phyloP scores from a whole-genome alignment of 2,888 invertebrate species.

The Amaurobius ferox region DNA sequence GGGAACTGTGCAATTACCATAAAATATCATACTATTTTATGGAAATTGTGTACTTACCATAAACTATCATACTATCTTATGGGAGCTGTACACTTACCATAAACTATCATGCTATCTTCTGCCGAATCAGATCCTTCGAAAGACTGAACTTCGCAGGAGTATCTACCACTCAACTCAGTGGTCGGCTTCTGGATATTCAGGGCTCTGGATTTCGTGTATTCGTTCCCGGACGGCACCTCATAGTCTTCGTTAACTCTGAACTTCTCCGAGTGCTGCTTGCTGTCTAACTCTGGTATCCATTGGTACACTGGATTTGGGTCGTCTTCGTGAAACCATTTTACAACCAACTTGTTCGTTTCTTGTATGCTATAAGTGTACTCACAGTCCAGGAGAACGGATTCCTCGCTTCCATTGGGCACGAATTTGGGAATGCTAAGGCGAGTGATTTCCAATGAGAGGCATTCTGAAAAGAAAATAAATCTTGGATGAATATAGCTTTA shows the following conservation, averaged over 20 bases:
- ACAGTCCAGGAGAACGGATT: conserved; percentile 74
- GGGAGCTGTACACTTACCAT: conserved; percentile 73
- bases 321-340: conserved; percentile 74
- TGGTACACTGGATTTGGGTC: conserved; percentile 75
- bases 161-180: conserved; percentile 73
- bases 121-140: conserved; percentile 69
- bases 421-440: conserved; percentile 72
- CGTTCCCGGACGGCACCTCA: conserved; percentile 39
- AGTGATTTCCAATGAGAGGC: conserved; percentile 54
- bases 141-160: conserved; percentile 74
- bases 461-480: conserved; percentile 21
- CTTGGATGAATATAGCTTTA: not conserved
- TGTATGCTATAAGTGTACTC: conserved; percentile 68
- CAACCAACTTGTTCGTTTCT: conserved; percentile 70
- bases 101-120: conserved; percentile 73
- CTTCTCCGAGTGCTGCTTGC: conserved; percentile 69
- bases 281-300: conserved; percentile 74
- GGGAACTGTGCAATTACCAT: too few relatives aligned
- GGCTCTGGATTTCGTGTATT: conserved; percentile 71
- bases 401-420: conserved; percentile 74
- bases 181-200: conserved; percentile 73
- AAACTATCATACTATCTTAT: too few relatives aligned
- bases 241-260: conserved; percentile 72
- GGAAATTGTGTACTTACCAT: too few relatives aligned
- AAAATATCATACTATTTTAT: too few relatives aligned